Base-by-base conservation (phyloP, 2,888 invertebrate species). In the Eurois occulta region DNA sequence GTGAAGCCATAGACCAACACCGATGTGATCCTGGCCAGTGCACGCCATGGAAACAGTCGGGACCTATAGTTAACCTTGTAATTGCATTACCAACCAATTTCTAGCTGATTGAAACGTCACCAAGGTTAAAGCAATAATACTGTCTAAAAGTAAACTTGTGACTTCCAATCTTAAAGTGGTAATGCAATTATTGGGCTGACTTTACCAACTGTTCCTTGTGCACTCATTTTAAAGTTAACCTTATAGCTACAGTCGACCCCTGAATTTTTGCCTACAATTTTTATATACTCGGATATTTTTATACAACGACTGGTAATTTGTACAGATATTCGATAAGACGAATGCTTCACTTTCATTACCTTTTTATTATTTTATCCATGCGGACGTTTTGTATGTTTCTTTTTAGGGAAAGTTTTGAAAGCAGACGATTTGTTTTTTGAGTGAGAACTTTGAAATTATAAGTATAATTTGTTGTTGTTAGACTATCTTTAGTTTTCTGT, bases 261-360 rank as follows among this genome's bases (percentile, higher is more conserved):
- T 80, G 83, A 87, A 83, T 82, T 82, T 87, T 86, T 89, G 87
- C 87, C 88, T 90, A 87, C 88, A 86, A 83, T 90, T 90, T 89
- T 89, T 86, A 88, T 90, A 91, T 85, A 88, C 87, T 90, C 90
- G 81, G 81, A 91, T 91, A 91, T 91, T 91, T 91, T 91, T 91
- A 90, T 91, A 91, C 88, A 87, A 85, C 76, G 83, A 82, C 84
- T 86, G 82, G 82, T 86, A 84, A 72, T 87, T 77, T 90, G 86
- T 89, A 86, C 83, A 89, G 80, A 81, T 81, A 80, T 80, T 78
- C 69, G 72, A 78, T 78, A 68, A 72, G 77, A 82, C 75, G 76
- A 78, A 76, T 79, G 73, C 80, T 88, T 89, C 70, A 78, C 21
- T 77, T 85, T 66, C 73, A 81, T 73, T 77, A 64, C 41, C 58